Evolutionary conservation across 2,888 invertebrate species (phyloP).

Genomic region (Timema podura): DNA sequence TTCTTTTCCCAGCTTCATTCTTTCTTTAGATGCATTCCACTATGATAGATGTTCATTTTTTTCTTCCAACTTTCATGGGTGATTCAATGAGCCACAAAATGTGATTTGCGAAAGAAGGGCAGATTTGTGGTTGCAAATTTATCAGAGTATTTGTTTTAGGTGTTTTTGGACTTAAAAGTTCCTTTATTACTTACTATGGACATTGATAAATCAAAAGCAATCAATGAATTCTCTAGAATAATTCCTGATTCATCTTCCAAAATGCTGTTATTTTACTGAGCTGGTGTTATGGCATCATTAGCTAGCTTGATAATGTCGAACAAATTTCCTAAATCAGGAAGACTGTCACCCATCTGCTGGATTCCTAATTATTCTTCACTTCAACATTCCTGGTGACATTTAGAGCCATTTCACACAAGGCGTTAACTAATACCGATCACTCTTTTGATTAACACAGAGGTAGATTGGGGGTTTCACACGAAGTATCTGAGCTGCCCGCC

Average conservation of each 20-base stretch:
- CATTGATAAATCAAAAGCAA: neutral
- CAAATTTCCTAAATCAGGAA: neutral
- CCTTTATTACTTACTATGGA: neutral
- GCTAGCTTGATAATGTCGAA: neutral
- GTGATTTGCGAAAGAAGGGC: slow-evolving; percentile 4
- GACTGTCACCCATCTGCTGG: neutral
- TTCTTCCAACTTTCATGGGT: slow-evolving; percentile 5
- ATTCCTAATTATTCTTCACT: neutral
- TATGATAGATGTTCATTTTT: neutral
- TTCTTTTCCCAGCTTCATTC: neutral
- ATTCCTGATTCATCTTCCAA: neutral
- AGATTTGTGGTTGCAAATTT: neutral
- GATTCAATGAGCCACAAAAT: slow-evolving; percentile 1
- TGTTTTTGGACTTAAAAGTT: neutral
- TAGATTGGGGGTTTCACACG: no score
- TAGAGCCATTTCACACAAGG: no score
- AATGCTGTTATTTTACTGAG: neutral
- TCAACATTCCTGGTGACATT: slow-evolving; percentile 1
- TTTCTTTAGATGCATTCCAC: slow-evolving; percentile 14
- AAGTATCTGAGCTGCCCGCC: no score
- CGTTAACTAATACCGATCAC: no score
- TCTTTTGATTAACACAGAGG: no score
- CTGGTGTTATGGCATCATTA: neutral
- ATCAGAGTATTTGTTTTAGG: neutral
- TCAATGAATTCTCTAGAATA: neutral